A percentile compares a stretch with the other conserved stretches of the same genome.
These are phyloP conservation scores for Dryadula phaetusa DNA, from an alignment of 2,888 invertebrate species.

Conservation along the genomic window DNA sequence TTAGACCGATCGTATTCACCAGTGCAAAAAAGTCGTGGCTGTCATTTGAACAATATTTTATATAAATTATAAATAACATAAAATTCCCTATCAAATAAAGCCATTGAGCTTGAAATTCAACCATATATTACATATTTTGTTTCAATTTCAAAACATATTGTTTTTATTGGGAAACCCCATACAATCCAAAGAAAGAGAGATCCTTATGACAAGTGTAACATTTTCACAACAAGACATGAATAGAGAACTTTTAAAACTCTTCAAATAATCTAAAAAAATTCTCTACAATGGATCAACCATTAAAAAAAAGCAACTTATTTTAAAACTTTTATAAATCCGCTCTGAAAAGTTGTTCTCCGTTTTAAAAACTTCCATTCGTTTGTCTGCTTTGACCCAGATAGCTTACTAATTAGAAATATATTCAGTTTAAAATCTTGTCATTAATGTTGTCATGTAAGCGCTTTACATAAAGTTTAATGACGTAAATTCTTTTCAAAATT, in stretches of 20 bases:
- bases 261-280: background rate
- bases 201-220: no score
- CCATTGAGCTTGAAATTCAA: no score
- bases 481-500: background rate
- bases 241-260: background rate
- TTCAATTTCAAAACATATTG: no score
- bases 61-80: no score
- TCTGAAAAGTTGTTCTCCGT: slow-evolving; percentile 33
- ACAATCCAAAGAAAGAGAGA: no score
- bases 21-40: no score
- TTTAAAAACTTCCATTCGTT: slow-evolving; percentile 44
- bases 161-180: no score
- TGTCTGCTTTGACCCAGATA: slow-evolving; percentile 47
- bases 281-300: slow-evolving; percentile 4
- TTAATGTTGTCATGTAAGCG: slow-evolving; percentile 11
- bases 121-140: no score
- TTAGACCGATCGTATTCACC: no score
- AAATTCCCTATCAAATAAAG: no score
- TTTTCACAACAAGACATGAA: no score
- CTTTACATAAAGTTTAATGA: slow-evolving; percentile 7
- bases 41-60: no score
- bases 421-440: slow-evolving; percentile 25
- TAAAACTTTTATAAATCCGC: slow-evolving; percentile 33
- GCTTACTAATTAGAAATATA: slow-evolving; percentile 48
- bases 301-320: slow-evolving; percentile 28